A percentile compares a stretch with the other conserved stretches of the same genome.
phyloP scores from a whole-genome alignment of 2,888 invertebrate genomes.

The Nomada ruficornis region DNA sequence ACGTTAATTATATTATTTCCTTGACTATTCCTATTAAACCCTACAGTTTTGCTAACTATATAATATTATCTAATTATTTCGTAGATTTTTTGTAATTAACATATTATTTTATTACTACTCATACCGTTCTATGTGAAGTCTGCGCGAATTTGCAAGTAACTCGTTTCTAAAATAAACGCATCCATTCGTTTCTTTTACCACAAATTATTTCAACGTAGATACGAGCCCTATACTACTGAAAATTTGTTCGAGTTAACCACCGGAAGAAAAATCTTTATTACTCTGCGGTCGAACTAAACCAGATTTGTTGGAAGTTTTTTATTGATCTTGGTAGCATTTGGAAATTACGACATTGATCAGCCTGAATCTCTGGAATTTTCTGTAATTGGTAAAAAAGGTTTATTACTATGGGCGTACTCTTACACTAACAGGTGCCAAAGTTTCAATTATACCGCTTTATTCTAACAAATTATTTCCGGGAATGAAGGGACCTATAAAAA shows the following conservation, averaged over 20 bases:
- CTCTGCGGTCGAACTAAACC: constrained; percentile 1
- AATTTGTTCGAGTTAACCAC: not conserved
- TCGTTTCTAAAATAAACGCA: not conserved
- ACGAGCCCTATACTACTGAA: not conserved
- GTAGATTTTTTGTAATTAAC: too few relatives aligned
- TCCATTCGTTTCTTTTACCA: not conserved
- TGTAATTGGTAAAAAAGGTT: constrained; percentile 11
- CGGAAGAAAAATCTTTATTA: not conserved
- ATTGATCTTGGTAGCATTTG: not conserved
- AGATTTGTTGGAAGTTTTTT: constrained; percentile 4
- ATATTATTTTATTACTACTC: too few relatives aligned
- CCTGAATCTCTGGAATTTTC: constrained; percentile 7
- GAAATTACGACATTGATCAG: not conserved
- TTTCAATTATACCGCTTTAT: too few relatives aligned
- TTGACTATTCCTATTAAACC: too few relatives aligned
- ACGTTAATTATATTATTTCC: too few relatives aligned
- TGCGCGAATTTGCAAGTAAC: not conserved
- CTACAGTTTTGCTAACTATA: too few relatives aligned
- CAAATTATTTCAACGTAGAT: too few relatives aligned
- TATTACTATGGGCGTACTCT: not conserved
- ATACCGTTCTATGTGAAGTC: too few relatives aligned
- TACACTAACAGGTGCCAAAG: too few relatives aligned
- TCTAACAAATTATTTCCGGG: too few relatives aligned
- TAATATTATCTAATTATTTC: too few relatives aligned
- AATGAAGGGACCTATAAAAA: too few relatives aligned